A percentile compares a stretch with the other conserved stretches of the same genome.
These are phyloP conservation scores for Vanessa cardui DNA, from an alignment of 2,888 invertebrate genomes.

Conservation along the genomic window DNA sequence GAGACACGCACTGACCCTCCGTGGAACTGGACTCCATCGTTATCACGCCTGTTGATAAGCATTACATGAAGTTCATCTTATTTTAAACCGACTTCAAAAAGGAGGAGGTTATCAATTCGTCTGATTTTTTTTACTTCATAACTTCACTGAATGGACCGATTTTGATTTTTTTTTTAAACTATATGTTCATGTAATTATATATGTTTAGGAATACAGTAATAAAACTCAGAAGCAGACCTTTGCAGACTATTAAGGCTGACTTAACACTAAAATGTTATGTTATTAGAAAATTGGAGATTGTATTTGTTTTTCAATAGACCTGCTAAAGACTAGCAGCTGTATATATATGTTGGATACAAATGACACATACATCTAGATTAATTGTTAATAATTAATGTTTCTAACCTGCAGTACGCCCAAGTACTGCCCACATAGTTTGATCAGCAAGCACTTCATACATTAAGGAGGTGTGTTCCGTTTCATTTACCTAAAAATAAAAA, in stretches of 20 bases:
- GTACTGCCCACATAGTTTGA: slow-evolving; percentile 96
- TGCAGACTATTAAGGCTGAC: no score
- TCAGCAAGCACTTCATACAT: slow-evolving; percentile 98
- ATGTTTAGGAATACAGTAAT: not conserved
- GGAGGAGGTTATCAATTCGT: no score
- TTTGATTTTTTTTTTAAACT: no score
- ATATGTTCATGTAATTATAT: no score
- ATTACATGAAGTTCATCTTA: no score
- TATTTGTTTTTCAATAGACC: not conserved
- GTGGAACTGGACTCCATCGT: slow-evolving; percentile 84
- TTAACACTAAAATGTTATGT: no score
- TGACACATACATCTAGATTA: not conserved
- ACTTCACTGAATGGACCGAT: no score
- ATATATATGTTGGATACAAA: no score
- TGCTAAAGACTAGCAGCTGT: not conserved
- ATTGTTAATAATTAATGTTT: not conserved
- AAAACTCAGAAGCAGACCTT: no score
- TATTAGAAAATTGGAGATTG: not conserved
- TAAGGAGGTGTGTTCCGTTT: slow-evolving; percentile 84
- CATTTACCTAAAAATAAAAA: slow-evolving; percentile 66
- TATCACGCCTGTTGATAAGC: slow-evolving; percentile 83
- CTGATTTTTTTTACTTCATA: no score
- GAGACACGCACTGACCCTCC: slow-evolving; percentile 87
- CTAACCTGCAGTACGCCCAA: slow-evolving; percentile 93
- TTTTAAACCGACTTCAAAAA: no score